Evolutionary conservation across 64 coral and sea anemone species (phyloP), one percentile per base, ranked within the genome.

Genomic region (Astreopora myriophthalma): DNA sequence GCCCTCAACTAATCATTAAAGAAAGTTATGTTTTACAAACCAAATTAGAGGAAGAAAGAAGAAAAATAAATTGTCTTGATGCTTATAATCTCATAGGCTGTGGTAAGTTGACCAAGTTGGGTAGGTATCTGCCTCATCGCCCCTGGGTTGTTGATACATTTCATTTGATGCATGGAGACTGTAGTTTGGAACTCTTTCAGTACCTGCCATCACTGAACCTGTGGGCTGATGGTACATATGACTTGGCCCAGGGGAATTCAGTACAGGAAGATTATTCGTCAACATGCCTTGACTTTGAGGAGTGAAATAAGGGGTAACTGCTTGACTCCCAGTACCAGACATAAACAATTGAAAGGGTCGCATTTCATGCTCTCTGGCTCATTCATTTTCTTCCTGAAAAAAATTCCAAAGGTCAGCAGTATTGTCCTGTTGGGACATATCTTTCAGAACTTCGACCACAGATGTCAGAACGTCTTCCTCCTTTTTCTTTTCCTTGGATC

Each of bases 291-390:
- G n/a, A n/a, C n/a, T n/a, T n/a, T n/a, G 14, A 49, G 14, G 7
- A 1, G n/a, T n/a, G n/a, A n/a, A n/a, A n/a, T n/a, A n/a, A n/a
- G n/a, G n/a, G n/a, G n/a, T n/a, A 67, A 33, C 34, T 37, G 36
- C 35, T 75, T 19, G 33, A 44, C 22, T 35, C 20, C 35, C 74
- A 37, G 19, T 26, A 65, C 58, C 39, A 37, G 82, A 60, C 19
- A 85, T 35, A 17, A 85, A 85, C 55, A 85, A 40, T 26, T 85
- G 82, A 60, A 85, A 65, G 31, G 66, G 29, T 63, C 68, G 30
- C 60, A 85, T 64, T 48, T 86, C 84, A n/a, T 86, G 64, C 33
- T 86, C 64, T 24, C 84, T 86, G 33, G 84, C 84, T 39, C 48
- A 38, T 48, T 86, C 36, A 69, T 86, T 86, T 70, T 86, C 84